These are phyloP conservation scores for Manduca sexta DNA, from an alignment of 1,140 invertebrate genomes.

Conservation along the genomic window DNA sequence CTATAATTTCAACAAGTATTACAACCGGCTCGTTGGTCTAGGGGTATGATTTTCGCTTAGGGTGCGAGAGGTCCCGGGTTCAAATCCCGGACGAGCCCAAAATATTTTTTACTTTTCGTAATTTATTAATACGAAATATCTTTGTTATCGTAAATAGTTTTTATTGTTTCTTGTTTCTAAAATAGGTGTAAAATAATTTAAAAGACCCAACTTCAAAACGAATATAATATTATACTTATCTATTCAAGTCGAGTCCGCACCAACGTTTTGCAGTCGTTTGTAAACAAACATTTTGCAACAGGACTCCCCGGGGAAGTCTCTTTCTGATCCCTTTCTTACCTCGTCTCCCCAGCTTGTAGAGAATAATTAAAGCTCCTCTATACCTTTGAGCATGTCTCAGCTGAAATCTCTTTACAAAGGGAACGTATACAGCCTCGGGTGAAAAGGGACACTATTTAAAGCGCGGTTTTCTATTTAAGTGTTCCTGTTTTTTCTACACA, in stretches of 20 bases:
- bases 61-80: slow-evolving; percentile 88
- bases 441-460: slow-evolving; percentile 48
- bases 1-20: slow-evolving; percentile 26
- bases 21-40: slow-evolving; percentile 74
- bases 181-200: too few relatives aligned
- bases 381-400: slow-evolving; percentile 41
- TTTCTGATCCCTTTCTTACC: slow-evolving; percentile 12
- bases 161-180: too few relatives aligned
- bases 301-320: slow-evolving; percentile 15
- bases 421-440: slow-evolving; percentile 42
- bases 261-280: slow-evolving; percentile 2
- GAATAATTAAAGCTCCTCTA: slow-evolving; percentile 55
- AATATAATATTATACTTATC: too few relatives aligned
- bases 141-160: too few relatives aligned
- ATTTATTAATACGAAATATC: too few relatives aligned
- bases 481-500: background rate
- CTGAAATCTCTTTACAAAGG: slow-evolving; percentile 50
- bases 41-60: slow-evolving; percentile 86
- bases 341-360: slow-evolving; percentile 23
- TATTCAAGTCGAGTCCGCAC: too few relatives aligned
- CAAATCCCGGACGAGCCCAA: slow-evolving; percentile 82
- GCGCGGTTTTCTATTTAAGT: slow-evolving; percentile 22
- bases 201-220: too few relatives aligned
- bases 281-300: slow-evolving; percentile 13
- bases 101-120: slow-evolving; percentile 20